These are phyloP conservation scores for Scolanthus callimorphus DNA, from an alignment of 92 coral and sea anemone genomes.

Conservation along the genomic window DNA sequence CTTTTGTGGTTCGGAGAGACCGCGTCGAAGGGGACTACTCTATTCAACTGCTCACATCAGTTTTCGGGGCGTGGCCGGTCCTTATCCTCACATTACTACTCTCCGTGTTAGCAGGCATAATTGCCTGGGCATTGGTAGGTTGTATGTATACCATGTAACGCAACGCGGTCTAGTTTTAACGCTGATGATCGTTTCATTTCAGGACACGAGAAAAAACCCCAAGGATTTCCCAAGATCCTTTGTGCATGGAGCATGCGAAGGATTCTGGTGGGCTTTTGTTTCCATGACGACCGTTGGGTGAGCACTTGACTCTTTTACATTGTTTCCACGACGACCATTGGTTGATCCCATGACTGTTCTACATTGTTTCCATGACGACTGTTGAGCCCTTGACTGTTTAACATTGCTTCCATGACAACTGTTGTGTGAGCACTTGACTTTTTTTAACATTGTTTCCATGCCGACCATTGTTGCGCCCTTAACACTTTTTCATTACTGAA, in stretches of 20 bases:
- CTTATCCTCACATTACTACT: constrained; percentile 71
- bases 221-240: constrained; percentile 67
- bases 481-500: too few relatives aligned
- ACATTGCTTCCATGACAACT: too few relatives aligned
- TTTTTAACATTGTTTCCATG: too few relatives aligned
- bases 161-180: neutral
- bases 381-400: too few relatives aligned
- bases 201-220: constrained; percentile 74
- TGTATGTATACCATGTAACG: neutral
- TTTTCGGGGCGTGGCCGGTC: constrained; percentile 89
- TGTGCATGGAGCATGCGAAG: constrained; percentile 76
- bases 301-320: too few relatives aligned
- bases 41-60: constrained; percentile 45
- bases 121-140: constrained; percentile 85
- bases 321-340: too few relatives aligned
- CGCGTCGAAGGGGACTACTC: constrained; percentile 43
- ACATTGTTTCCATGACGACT: too few relatives aligned
- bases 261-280: constrained; percentile 90
- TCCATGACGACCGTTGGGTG: constrained; percentile 94
- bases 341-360: too few relatives aligned
- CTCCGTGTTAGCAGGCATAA: constrained; percentile 78
- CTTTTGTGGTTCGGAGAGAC: constrained; percentile 51
- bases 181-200: neutral
- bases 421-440: too few relatives aligned
- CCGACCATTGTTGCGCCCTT: too few relatives aligned